Evolutionary conservation across 2,888 invertebrate genomes (phyloP), one percentile per base, ranked within the genome.

Genomic region (Eumacrocentrus americanus): DNA sequence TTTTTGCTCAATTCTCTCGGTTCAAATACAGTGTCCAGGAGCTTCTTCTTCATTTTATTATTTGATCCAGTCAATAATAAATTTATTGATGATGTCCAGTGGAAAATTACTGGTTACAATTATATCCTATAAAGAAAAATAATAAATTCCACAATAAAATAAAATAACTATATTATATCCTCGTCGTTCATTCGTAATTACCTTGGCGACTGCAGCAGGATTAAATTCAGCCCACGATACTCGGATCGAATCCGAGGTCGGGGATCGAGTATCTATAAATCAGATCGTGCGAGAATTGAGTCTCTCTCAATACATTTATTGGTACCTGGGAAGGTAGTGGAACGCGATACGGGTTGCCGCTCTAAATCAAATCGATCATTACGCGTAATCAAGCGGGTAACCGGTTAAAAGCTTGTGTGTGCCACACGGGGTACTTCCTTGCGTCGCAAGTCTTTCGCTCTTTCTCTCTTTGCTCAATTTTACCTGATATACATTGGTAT

Each of bases 331-430:
- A 64, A 67, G 64, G 62, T 63, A 61, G 78, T 72, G n/a, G n/a
- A 78, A 79, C 63, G 62, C 65, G 73, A 74, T 72, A 74, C 72
- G 68, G 65, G 62, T 66, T 68, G 69, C 67, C 68, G 69, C 62
- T 69, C 62, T 71, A 72, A 77, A 75, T 78, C 74, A 73, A 72
- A 73, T 77, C 74, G 75, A 78, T 76, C 73, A 79, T 80, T 76
- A 76, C 73, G 70, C 70, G 70, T 77, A 79, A 80, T 78, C 75
- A 75, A 75, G 73, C 74, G 74, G 69, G 69, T 72, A 74, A 76
- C 71, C 72, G 71, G 72, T 69, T 70, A 65, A 67, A 69, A 46
- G 56, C 35, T 40, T 52, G 29, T 34, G 29, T 6, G 23, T 50
- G n/a, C 44, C 14, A 61, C 57, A 57, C 62, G 48, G 55, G 61